Evolutionary conservation across 1,140 invertebrate genomes (phyloP).

Genomic region (Platorchestia sp.): DNA sequence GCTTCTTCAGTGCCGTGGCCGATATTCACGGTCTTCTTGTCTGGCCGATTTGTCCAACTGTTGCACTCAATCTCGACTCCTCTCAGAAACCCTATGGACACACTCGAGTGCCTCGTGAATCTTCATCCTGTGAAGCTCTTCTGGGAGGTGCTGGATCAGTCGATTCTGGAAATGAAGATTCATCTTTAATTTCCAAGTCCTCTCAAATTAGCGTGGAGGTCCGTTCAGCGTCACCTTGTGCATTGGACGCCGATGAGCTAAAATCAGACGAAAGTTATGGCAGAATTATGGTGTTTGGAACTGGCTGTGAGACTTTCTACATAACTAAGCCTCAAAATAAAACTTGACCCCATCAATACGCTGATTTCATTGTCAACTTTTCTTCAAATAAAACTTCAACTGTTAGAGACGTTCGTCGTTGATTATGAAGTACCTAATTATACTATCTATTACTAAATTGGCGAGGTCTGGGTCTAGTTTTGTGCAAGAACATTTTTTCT

Average conservation of each 20-base stretch:
- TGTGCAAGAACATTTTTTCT: too few relatives aligned
- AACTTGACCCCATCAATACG: neutral
- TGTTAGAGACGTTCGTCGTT: too few relatives aligned
- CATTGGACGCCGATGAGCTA: neutral
- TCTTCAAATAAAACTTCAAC: too few relatives aligned
- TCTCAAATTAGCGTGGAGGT: neutral
- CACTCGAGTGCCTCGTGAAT: neutral
- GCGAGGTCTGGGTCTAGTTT: too few relatives aligned
- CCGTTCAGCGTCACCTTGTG: neutral
- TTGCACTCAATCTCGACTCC: neutral
- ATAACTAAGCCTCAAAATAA: neutral
- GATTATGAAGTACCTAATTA: too few relatives aligned
- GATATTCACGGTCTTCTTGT: slow-evolving; percentile 2
- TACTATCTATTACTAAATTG: too few relatives aligned
- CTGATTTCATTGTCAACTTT: neutral
- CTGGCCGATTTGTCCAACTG: neutral
- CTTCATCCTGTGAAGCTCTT: neutral
- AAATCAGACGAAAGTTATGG: neutral
- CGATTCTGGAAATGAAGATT: neutral
- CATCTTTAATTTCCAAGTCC: neutral
- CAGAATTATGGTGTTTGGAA: slow-evolving; percentile 23
- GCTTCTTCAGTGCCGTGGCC: slow-evolving; percentile 18
- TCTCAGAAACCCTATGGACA: neutral
- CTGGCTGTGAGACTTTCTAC: neutral
- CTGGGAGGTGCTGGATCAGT: neutral